A percentile compares a stretch with the other conserved stretches of the same genome.
Evolutionary conservation across 2,797 vertebrate genomes (phyloP).

Genomic region (Oreortyx pictus): DNA sequence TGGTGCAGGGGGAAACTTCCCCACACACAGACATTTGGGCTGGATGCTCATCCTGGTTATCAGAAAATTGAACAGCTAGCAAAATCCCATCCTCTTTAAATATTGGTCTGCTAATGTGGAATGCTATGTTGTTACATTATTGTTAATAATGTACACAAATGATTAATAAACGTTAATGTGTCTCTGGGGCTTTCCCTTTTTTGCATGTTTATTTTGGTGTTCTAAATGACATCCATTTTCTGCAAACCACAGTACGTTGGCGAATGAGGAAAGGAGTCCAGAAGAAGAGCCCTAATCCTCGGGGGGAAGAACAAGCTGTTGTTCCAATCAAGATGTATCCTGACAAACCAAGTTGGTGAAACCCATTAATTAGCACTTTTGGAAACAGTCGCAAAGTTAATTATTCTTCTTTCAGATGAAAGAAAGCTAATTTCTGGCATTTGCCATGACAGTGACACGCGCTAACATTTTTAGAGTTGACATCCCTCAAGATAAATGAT

Average conservation of each 20-base stretch:
- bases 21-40: not conserved
- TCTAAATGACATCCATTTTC: conserved; percentile 51
- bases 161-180: conserved; percentile 50
- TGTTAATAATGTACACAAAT: conserved; percentile 33
- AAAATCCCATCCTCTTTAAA: not conserved
- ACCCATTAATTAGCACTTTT: conserved; percentile 88
- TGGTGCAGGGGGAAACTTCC: not conserved
- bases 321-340: conserved; percentile 74
- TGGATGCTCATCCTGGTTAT: not conserved
- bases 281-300: conserved; percentile 72
- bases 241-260: conserved; percentile 40
- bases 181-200: conserved; percentile 41
- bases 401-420: conserved; percentile 85
- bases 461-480: conserved; percentile 86
- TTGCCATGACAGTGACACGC: conserved; percentile 84
- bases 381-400: conserved; percentile 87
- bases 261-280: conserved; percentile 1
- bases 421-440: conserved; percentile 87
- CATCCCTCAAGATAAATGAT: conserved; percentile 86
- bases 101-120: not conserved
- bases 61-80: not conserved
- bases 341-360: conserved; percentile 85
- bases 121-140: not conserved
- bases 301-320: conserved; percentile 66
- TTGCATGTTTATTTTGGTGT: conserved; percentile 47